These are phyloP conservation scores for Eumeta japonica DNA, from an alignment of 1,140 invertebrate genomes.

Conservation along the genomic window DNA sequence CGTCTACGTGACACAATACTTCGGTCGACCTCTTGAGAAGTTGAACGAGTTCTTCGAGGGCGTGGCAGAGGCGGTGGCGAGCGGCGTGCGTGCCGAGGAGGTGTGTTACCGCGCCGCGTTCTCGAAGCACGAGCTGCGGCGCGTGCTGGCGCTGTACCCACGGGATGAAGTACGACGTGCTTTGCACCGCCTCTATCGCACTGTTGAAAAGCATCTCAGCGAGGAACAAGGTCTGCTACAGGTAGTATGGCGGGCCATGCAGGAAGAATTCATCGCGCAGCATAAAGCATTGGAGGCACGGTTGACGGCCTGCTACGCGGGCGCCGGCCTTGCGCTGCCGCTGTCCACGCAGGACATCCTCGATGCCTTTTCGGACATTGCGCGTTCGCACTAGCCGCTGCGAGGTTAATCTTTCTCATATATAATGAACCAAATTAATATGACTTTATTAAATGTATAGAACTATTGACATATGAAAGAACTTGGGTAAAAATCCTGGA, in stretches of 20 bases:
- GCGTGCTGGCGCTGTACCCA: conserved; percentile 95
- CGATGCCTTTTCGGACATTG: conserved; percentile 97
- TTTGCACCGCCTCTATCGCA: conserved; percentile 91
- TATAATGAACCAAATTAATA: too few species aligned
- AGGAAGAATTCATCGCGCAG: conserved; percentile 97
- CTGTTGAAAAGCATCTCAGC: conserved; percentile 95
- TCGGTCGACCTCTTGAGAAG: conserved; percentile 94
- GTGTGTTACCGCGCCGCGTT: conserved; percentile 97
- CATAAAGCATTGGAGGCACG: conserved; percentile 92
- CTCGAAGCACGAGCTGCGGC: conserved; percentile 93
- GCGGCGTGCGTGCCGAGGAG: conserved; percentile 95
- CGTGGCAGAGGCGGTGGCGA: conserved; percentile 84
- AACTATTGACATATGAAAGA: too few species aligned
- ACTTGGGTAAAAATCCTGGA: too few species aligned
- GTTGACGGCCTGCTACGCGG: conserved; percentile 95
- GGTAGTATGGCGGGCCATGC: conserved; percentile 99
- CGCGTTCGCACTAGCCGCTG: conserved; percentile 81
- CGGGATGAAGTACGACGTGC: conserved; percentile 94
- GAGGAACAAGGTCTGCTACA: conserved; percentile 94
- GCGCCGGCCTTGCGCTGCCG: conserved; percentile 90
- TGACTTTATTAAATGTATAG: too few species aligned
- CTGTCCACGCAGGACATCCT: conserved; percentile 97
- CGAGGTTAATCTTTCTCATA: too few species aligned
- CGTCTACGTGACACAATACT: conserved; percentile 90
- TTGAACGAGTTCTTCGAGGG: conserved; percentile 92